Conservation (phyloP, 1,140 invertebrate genomes). For the Orchestia grillus region DNA sequence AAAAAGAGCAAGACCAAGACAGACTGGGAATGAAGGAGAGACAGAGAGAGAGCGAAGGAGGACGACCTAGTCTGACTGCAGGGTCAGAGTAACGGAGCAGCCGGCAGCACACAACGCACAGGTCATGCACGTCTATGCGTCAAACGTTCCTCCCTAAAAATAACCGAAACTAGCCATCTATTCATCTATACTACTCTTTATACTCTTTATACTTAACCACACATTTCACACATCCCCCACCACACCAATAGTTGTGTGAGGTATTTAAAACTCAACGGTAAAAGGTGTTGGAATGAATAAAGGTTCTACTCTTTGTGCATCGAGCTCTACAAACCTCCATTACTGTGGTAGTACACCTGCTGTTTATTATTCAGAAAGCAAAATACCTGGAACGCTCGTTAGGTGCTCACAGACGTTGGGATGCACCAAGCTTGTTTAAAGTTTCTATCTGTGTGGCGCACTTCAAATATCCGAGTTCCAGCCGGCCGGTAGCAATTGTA, state of each 20-base stretch:
- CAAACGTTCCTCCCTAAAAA: neutral
- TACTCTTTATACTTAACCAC: too few relatives aligned
- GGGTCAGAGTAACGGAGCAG: conserved; percentile 28
- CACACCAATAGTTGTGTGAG: too few relatives aligned
- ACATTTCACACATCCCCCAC: too few relatives aligned
- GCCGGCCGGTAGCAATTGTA: too few relatives aligned
- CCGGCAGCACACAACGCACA: neutral
- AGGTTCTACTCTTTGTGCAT: too few relatives aligned
- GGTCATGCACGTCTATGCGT: neutral
- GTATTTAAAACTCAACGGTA: too few relatives aligned
- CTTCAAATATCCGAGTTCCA: neutral
- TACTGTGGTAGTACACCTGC: neutral
- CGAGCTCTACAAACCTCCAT: neutral
- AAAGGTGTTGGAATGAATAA: too few relatives aligned
- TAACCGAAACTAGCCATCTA: too few relatives aligned
- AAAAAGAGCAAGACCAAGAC: neutral
- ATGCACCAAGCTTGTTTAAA: neutral
- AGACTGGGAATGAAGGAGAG: neutral
- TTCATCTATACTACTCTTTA: too few relatives aligned
- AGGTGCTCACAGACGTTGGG: too few relatives aligned
- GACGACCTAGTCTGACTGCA: neutral
- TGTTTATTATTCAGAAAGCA: neutral
- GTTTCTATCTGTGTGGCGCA: neutral
- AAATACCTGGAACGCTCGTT: neutral
- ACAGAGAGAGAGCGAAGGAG: too few relatives aligned